Evolutionary conservation across 2,113 vertebrate genomes (phyloP).

Genomic region (Atherinomorus stipes): DNA sequence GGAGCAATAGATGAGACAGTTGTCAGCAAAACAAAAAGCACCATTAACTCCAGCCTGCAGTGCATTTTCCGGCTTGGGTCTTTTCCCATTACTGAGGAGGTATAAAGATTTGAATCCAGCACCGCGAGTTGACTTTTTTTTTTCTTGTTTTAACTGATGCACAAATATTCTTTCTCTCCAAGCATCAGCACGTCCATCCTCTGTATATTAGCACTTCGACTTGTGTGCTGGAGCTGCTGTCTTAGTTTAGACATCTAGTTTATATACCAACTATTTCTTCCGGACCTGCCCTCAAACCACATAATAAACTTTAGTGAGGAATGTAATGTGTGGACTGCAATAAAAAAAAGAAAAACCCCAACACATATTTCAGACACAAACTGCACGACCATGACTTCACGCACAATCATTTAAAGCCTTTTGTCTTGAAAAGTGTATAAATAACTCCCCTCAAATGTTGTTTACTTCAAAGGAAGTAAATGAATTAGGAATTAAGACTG

Average conservation of each 20-base stretch:
- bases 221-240: conserved; percentile 6
- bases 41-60: conserved; percentile 45
- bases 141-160: conserved; percentile 1
- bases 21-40: conserved; percentile 56
- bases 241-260: conserved; percentile 21
- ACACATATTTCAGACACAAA: conserved; percentile 46
- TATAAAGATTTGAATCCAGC: background rate
- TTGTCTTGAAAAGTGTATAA: conserved; percentile 37
- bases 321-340: conserved; percentile 53
- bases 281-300: conserved; percentile 52
- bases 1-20: conserved; percentile 32
- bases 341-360: conserved; percentile 21
- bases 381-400: conserved; percentile 33
- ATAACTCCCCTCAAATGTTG: conserved; percentile 34
- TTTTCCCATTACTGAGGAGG: conserved; percentile 8
- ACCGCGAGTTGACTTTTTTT: background rate
- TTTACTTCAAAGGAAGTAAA: conserved; percentile 43
- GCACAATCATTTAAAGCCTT: conserved; percentile 35
- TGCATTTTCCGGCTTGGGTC: conserved; percentile 33
- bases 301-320: conserved; percentile 61
- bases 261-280: conserved; percentile 69
- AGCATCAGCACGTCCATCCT: conserved; percentile 15
- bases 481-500: conserved; percentile 20
- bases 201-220: conserved; percentile 3
- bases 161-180: conserved; percentile 3